Base-by-base conservation (phyloP, 2,888 invertebrate species). In the Mellilla xanthometata region DNA sequence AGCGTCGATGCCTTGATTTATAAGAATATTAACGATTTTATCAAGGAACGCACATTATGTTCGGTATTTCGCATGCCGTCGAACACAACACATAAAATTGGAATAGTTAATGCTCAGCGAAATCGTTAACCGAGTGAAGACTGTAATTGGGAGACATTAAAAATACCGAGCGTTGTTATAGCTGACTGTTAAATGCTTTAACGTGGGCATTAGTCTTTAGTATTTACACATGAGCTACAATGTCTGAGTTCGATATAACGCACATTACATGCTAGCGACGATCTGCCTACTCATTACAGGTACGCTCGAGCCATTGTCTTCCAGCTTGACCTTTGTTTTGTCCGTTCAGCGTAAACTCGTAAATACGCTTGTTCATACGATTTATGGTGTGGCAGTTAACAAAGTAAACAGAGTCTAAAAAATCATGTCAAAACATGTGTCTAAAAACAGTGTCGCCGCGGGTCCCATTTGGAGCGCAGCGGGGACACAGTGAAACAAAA, bases 131-230 rank as follows among this genome's bases (percentile, higher is more conserved):
- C 65, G 76, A 71, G 68, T 75, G 78, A 74, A 82, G 74, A 74
- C 87, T 88, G 79, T 88, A 88, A 89, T 89, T 88, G 88, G 85
- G 76, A 78, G 83, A 78, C 87, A 81, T 88, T 88, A 88, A 89
- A 84, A 80, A 79, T 81, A 76, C 72, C 71, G 70, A 76, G 62
- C 63, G 77, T 73, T 76, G 83, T 88, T 86, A 85, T 81, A 81
- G 74, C 80, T 71, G 81, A 79, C 79, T 79, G 81, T 87, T 86
- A 84, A 88, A 85, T 77, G 68, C 78, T 83, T 81, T 82, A 78
- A 74, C 74, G 76, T 76, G 73, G 75, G 77, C 76, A 86, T 86
- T 86, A 83, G 83, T 79, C 70, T 70, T 69, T 63, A 67, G 77
- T 82, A 76, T 85, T 82, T 84, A 77, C 77, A 74, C 73, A 72